These are phyloP conservation scores for Mus caroli DNA, from an alignment of 2,797 vertebrate species.

Conservation along the genomic window DNA sequence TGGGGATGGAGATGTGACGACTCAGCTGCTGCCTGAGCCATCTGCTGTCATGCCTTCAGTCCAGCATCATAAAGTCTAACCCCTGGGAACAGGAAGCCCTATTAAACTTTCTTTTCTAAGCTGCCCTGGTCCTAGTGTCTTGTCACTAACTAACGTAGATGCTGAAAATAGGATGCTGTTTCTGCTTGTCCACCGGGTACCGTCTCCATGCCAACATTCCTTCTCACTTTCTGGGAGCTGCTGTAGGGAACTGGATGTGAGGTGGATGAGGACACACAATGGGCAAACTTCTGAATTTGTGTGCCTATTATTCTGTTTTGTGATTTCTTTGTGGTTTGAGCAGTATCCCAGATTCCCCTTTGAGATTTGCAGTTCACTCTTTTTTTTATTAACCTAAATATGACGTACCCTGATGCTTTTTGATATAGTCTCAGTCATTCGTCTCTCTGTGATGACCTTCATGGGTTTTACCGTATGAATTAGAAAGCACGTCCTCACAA, in stretches of 20 bases:
- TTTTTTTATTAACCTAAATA: constrained; percentile 71
- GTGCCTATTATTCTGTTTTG: neutral
- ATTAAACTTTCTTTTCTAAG: neutral
- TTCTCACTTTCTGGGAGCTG: constrained; percentile 11
- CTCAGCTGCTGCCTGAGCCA: neutral
- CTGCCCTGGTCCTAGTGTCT: neutral
- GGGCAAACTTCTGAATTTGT: constrained; percentile 1
- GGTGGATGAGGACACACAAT: neutral
- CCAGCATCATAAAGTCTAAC: neutral
- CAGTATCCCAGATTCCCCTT: constrained; percentile 63
- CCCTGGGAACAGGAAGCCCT: neutral
- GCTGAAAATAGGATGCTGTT: neutral
- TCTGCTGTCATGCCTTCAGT: neutral
- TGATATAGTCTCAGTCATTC: constrained; percentile 2
- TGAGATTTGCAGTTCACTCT: constrained; percentile 41
- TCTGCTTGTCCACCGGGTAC: constrained; percentile 1
- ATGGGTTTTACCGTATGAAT: neutral
- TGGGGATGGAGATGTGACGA: neutral
- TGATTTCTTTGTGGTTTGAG: neutral
- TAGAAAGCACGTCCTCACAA: constrained; percentile 40
- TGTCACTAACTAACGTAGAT: neutral
- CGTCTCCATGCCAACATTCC: neutral
- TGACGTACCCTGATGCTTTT: constrained; percentile 24
- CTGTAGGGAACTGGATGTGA: neutral
- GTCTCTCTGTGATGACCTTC: constrained; percentile 40